phyloP scores from a whole-genome alignment of 2,888 invertebrate species.

The Campopleginae sp. region DNA sequence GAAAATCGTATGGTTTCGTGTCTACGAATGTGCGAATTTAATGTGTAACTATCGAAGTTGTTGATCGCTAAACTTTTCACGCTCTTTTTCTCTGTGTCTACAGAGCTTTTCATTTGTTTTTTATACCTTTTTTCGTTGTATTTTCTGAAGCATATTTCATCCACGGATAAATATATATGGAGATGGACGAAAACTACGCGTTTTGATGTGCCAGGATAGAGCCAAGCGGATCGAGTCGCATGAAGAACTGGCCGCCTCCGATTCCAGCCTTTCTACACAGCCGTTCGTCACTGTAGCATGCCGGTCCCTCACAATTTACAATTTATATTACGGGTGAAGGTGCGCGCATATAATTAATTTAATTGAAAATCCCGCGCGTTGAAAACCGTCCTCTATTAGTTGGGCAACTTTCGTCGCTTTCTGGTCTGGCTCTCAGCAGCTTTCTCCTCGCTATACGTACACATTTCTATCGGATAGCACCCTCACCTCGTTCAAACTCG shows the following conservation, averaged over 20 bases:
- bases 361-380: conserved; percentile 82
- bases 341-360: conserved; percentile 84
- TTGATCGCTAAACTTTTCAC: conserved; percentile 76
- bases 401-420: conserved; percentile 78
- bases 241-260: conserved; percentile 37
- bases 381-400: conserved; percentile 81
- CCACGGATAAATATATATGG: conserved; percentile 33
- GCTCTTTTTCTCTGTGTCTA: conserved; percentile 38
- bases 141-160: conserved; percentile 70
- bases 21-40: conserved; percentile 80
- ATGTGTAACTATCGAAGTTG: conserved; percentile 84
- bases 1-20: conserved; percentile 24
- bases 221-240: conserved; percentile 45
- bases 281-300: conserved; percentile 47
- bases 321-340: conserved; percentile 79
- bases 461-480: conserved; percentile 47
- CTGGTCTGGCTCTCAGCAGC: conserved; percentile 58
- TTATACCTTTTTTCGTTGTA: conserved; percentile 67
- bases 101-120: background rate
- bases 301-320: conserved; percentile 80
- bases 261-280: conserved; percentile 28
- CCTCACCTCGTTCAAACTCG: conserved; percentile 20
- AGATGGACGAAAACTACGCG: conserved; percentile 37
- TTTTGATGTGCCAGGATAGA: conserved; percentile 58
- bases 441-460: conserved; percentile 32